Percentiles rank a stretch among this genome's conserved stretches.
Conservation (phyloP, 2,797 vertebrate genomes). For the Sorex maritimensis region DNA sequence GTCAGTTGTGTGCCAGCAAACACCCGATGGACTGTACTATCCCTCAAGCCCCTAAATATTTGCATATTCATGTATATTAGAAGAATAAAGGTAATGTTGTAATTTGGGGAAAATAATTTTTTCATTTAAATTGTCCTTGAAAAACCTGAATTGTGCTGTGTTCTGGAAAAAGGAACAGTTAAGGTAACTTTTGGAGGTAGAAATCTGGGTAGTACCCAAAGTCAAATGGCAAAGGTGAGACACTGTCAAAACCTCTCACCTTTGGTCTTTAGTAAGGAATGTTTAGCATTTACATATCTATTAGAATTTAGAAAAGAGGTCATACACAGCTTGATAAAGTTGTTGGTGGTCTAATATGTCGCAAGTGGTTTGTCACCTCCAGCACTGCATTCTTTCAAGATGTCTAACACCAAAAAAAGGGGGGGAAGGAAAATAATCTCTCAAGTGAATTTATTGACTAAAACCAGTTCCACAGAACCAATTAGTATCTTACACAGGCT, state of each 20-base stretch:
- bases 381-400: slow-evolving; percentile 88
- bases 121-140: slow-evolving; percentile 14
- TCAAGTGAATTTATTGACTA: slow-evolving; percentile 93
- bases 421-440: slow-evolving; percentile 59
- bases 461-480: slow-evolving; percentile 93
- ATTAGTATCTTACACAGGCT: slow-evolving; percentile 92
- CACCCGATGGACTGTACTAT: no score
- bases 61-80: not conserved
- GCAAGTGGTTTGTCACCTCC: slow-evolving; percentile 88
- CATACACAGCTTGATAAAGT: slow-evolving; percentile 82
- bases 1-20: no score
- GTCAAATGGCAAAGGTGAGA: not conserved
- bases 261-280: slow-evolving; percentile 67
- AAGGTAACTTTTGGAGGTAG: slow-evolving; percentile 20
- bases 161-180: slow-evolving; percentile 47
- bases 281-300: slow-evolving; percentile 53
- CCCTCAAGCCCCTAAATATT: no score
- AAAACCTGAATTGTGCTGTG: not conserved
- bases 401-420: slow-evolving; percentile 79
- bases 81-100: not conserved
- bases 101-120: not conserved
- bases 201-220: not conserved
- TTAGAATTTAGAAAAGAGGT: slow-evolving; percentile 73
- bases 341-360: slow-evolving; percentile 83
- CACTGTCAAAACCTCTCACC: slow-evolving; percentile 5